These are phyloP conservation scores for Tribolium freemani DNA, from an alignment of 2,888 invertebrate species.

Conservation along the genomic window DNA sequence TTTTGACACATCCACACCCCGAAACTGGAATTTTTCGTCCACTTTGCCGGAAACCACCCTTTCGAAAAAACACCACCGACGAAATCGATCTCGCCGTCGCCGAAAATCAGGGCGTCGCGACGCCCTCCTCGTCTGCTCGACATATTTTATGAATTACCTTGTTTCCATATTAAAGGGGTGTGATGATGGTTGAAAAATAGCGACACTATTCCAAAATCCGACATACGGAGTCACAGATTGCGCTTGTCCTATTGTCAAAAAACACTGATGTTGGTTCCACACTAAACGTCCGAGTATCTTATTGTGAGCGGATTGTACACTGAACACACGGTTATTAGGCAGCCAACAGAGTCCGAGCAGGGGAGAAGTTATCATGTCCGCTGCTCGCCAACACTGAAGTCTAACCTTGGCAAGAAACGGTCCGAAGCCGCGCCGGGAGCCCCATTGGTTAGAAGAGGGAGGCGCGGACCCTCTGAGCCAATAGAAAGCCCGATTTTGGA, in stretches of 20 bases:
- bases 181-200: slow-evolving; percentile 61
- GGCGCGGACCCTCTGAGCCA: slow-evolving; percentile 63
- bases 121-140: slow-evolving; percentile 17
- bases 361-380: slow-evolving; percentile 71
- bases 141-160: slow-evolving; percentile 55
- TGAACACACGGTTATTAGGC: slow-evolving; percentile 68
- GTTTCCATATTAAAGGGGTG: slow-evolving; percentile 64
- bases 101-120: slow-evolving; percentile 29
- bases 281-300: slow-evolving; percentile 60
- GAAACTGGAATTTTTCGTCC: background rate
- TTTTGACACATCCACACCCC: background rate
- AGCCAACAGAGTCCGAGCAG: slow-evolving; percentile 67
- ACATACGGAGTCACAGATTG: slow-evolving; percentile 64
- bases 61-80: background rate
- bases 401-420: slow-evolving; percentile 59
- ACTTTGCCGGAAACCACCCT: background rate
- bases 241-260: slow-evolving; percentile 62
- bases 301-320: slow-evolving; percentile 53
- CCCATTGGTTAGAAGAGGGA: slow-evolving; percentile 56
- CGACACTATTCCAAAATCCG: slow-evolving; percentile 66
- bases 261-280: slow-evolving; percentile 63
- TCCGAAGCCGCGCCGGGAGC: slow-evolving; percentile 65
- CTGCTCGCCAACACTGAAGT: slow-evolving; percentile 67
- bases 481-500: slow-evolving; percentile 67
- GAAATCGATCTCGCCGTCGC: background rate